These are phyloP conservation scores for Operophtera brumata DNA, from an alignment of 2,888 invertebrate species.

Conservation along the genomic window DNA sequence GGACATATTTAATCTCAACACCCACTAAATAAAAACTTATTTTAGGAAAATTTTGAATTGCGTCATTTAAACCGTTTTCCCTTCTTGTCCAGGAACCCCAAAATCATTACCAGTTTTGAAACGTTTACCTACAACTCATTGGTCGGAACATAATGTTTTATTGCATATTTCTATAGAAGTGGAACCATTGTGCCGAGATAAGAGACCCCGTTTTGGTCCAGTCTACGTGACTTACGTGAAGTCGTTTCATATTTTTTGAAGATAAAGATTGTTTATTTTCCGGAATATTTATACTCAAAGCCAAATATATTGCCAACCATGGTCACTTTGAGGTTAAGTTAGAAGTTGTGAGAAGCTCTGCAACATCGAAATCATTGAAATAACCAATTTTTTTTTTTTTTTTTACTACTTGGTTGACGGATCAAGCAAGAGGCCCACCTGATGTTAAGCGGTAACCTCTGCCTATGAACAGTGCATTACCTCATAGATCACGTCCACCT, in stretches of 20 bases:
- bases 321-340: too few relatives aligned
- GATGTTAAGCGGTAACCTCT: too few relatives aligned
- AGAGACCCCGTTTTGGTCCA: constrained; percentile 24
- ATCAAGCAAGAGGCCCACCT: too few relatives aligned
- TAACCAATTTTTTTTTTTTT: too few relatives aligned
- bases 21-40: background rate
- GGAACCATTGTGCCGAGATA: constrained; percentile 32
- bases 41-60: too few relatives aligned
- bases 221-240: constrained; percentile 25
- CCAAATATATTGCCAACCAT: background rate
- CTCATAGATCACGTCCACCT: too few relatives aligned
- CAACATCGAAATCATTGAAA: too few relatives aligned
- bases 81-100: constrained; percentile 13
- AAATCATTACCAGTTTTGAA: constrained; percentile 28
- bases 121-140: constrained; percentile 33
- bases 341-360: too few relatives aligned
- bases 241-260: constrained; percentile 22
- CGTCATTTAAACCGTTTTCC: background rate
- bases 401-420: too few relatives aligned
- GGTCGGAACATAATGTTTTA: constrained; percentile 35
- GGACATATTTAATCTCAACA: too few relatives aligned
- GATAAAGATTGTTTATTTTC: constrained; percentile 6
- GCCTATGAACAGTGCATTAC: too few relatives aligned
- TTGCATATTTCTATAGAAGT: constrained; percentile 36
- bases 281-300: constrained; percentile 3